Percentiles rank a stretch among this genome's conserved stretches.
These are phyloP conservation scores for Amblyopsis hoosieri DNA, from an alignment of 2,797 vertebrate species.

Conservation along the genomic window DNA sequence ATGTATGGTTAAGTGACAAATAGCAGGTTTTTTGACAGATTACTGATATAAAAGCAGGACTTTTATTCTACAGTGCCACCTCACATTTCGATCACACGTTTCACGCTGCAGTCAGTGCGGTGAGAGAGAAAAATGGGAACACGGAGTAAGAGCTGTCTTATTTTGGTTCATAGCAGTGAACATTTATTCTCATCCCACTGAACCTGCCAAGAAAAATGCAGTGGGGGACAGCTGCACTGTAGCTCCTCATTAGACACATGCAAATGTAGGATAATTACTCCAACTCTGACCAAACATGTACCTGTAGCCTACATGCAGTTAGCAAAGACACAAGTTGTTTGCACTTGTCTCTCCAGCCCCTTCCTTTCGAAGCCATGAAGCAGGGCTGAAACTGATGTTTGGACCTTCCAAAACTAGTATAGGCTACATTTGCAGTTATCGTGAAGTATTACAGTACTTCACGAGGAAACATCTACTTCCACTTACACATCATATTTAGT, in stretches of 20 bases:
- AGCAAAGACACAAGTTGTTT: constrained; percentile 8
- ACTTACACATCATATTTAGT: too few relatives aligned
- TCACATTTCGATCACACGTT: too few relatives aligned
- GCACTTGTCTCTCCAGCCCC: not conserved
- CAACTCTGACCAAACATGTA: constrained; percentile 10
- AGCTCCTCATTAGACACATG: constrained; percentile 41
- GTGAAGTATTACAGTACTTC: too few relatives aligned
- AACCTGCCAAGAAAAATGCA: constrained; percentile 64
- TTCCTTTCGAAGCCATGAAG: not conserved
- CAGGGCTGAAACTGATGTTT: not conserved
- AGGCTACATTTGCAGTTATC: too few relatives aligned
- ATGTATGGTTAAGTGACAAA: too few relatives aligned
- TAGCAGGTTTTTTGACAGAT: too few relatives aligned
- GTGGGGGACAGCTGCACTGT: constrained; percentile 52
- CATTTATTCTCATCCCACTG: constrained; percentile 39
- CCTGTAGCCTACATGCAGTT: constrained; percentile 7
- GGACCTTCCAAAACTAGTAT: too few relatives aligned
- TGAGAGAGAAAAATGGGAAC: not conserved
- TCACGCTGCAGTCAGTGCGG: too few relatives aligned
- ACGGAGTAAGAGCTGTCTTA: constrained; percentile 23
- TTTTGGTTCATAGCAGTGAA: constrained; percentile 24
- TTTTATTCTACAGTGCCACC: too few relatives aligned
- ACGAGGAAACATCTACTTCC: not conserved
- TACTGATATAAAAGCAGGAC: too few relatives aligned
- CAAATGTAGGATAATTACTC: constrained; percentile 23